phyloP scores from a whole-genome alignment of 2,797 vertebrate species.

The Microctenopoma steveboyesi region DNA sequence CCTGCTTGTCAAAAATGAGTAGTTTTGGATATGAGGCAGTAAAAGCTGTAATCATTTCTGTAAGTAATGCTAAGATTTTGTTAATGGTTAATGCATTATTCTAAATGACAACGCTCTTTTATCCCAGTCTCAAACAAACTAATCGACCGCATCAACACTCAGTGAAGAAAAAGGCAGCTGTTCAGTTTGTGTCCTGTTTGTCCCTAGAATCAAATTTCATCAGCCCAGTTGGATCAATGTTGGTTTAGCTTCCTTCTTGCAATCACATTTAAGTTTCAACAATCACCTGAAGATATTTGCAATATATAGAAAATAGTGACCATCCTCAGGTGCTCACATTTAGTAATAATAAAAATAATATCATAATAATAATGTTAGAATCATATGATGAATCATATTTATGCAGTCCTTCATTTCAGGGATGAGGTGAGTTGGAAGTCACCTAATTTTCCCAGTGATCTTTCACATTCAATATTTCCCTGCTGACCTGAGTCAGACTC shows the following conservation, averaged over 20 bases:
- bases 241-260: constrained; percentile 24
- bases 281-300: constrained; percentile 44
- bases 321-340: too few relatives aligned
- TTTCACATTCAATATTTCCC: constrained; percentile 17
- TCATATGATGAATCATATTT: constrained; percentile 21
- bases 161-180: not conserved
- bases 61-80: not conserved
- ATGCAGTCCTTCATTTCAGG: constrained; percentile 20
- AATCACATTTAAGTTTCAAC: constrained; percentile 37
- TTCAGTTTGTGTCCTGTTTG: constrained; percentile 21
- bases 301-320: constrained; percentile 15
- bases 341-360: too few relatives aligned
- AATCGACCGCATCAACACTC: constrained; percentile 18
- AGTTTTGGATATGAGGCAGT: not conserved
- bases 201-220: constrained; percentile 52
- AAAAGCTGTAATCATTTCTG: not conserved
- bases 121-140: constrained; percentile 26
- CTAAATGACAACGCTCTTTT: constrained; percentile 4
- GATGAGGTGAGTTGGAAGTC: constrained; percentile 26
- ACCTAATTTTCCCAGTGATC: constrained; percentile 23
- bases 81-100: not conserved
- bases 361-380: too few relatives aligned
- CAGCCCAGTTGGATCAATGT: constrained; percentile 34
- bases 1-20: not conserved
- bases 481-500: constrained; percentile 18